Evolutionary conservation across 2,888 invertebrate species (phyloP).

Genomic region (Caenorhabditis imperialis): DNA sequence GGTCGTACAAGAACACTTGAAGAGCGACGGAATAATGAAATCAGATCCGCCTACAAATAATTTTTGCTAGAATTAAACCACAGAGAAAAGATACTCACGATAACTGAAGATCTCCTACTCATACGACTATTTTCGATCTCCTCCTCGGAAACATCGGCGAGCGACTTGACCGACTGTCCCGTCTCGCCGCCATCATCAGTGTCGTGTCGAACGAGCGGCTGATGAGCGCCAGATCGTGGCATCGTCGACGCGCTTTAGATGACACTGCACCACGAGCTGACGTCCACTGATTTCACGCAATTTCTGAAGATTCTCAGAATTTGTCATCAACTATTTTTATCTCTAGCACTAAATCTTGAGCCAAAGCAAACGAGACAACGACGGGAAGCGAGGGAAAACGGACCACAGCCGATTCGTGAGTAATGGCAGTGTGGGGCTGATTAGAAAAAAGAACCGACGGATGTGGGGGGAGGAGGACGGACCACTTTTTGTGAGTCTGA

Average conservation of each 20-base stretch:
- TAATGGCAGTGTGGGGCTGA: slow-evolving; percentile 40
- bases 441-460: slow-evolving; percentile 43
- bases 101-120: slow-evolving; percentile 64
- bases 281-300: no score
- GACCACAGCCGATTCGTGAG: slow-evolving; percentile 9
- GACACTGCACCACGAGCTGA: slow-evolving; percentile 28
- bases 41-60: slow-evolving; percentile 70
- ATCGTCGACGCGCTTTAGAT: slow-evolving; percentile 46
- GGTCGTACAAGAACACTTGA: slow-evolving; percentile 68
- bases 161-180: slow-evolving; percentile 59
- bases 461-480: slow-evolving; percentile 2
- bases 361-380: slow-evolving; percentile 1
- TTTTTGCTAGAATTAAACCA: not conserved
- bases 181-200: slow-evolving; percentile 59
- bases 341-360: slow-evolving; percentile 16
- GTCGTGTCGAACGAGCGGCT: slow-evolving; percentile 57
- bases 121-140: slow-evolving; percentile 65
- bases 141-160: slow-evolving; percentile 63
- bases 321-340: not conserved
- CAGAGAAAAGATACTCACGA: slow-evolving; percentile 33
- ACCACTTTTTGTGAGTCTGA: slow-evolving; percentile 45
- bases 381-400: not conserved
- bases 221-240: slow-evolving; percentile 46
- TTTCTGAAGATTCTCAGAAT: no score
- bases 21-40: slow-evolving; percentile 76